Evolutionary conservation across 2,797 vertebrate genomes (phyloP).

Genomic region (Syngnathus rostellatus): DNA sequence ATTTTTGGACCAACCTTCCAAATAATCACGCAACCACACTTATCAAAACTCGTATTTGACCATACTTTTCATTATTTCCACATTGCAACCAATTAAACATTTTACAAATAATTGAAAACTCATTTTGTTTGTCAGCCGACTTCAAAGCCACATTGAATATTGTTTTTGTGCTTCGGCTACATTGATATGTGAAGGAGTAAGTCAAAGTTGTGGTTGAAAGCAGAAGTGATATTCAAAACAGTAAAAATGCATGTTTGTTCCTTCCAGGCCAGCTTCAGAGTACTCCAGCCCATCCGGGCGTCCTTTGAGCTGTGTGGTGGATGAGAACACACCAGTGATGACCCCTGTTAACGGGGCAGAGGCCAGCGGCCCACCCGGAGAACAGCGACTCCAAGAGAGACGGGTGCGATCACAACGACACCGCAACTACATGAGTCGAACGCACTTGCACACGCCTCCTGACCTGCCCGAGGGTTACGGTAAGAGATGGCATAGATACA

Average conservation of each 20-base stretch:
- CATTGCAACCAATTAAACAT: neutral
- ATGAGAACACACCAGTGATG: constrained; percentile 86
- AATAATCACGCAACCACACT: neutral
- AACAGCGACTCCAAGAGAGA: constrained; percentile 79
- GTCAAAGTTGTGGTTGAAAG: neutral
- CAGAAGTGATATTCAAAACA: neutral
- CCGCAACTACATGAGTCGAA: constrained; percentile 94
- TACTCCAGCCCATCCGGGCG: constrained; percentile 87
- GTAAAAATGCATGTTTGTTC: neutral
- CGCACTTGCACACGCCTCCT: constrained; percentile 87
- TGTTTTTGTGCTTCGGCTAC: neutral
- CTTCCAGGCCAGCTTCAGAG: constrained; percentile 80
- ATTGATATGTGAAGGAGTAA: neutral
- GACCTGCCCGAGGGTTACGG: constrained; percentile 91
- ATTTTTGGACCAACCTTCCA: neutral
- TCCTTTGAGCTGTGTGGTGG: constrained; percentile 87
- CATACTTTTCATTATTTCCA: neutral
- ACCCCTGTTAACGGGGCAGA: constrained; percentile 82
- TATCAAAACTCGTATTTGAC: neutral
- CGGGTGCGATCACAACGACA: constrained; percentile 87
- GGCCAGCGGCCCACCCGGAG: constrained; percentile 74
- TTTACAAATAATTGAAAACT: neutral
- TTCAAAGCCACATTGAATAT: neutral
- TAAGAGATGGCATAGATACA: constrained; percentile 44
- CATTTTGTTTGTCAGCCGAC: neutral